These are phyloP conservation scores for Cettia cetti DNA, from an alignment of 2,113 vertebrate genomes.

Conservation along the genomic window DNA sequence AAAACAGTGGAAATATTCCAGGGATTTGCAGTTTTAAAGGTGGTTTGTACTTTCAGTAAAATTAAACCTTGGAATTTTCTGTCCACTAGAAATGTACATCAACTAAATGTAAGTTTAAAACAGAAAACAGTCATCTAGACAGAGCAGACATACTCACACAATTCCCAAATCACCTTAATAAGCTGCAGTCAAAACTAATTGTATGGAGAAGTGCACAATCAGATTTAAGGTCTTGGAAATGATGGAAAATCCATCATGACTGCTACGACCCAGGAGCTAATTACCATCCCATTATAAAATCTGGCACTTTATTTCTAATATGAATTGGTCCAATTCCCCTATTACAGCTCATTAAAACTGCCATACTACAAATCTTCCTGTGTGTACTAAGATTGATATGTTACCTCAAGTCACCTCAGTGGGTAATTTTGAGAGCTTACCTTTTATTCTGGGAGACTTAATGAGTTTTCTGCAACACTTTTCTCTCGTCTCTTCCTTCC, in stretches of 20 bases:
- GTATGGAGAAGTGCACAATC: background rate
- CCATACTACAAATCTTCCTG: background rate
- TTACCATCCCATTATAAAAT: constrained; percentile 39
- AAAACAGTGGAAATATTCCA: background rate
- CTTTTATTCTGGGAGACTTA: background rate
- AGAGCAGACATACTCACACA: background rate
- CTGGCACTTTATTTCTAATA: constrained; percentile 7
- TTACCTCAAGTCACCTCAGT: constrained; percentile 12
- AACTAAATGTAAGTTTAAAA: background rate
- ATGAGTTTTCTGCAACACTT: background rate
- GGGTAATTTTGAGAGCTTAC: background rate
- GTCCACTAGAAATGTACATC: background rate
- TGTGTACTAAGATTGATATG: constrained; percentile 2
- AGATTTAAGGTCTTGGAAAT: constrained; percentile 20
- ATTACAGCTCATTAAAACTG: constrained; percentile 50
- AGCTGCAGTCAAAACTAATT: constrained; percentile 31
- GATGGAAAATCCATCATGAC: constrained; percentile 24
- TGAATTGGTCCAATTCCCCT: constrained; percentile 2
- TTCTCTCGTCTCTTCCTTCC: background rate
- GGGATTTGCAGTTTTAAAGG: background rate
- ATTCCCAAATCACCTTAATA: constrained; percentile 1
- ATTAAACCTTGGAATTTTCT: background rate
- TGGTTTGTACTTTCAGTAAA: background rate
- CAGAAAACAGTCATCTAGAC: background rate
- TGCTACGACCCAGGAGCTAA: background rate